Base-by-base conservation (phyloP, 2,888 invertebrate species). In the Stenodera caucasica region DNA sequence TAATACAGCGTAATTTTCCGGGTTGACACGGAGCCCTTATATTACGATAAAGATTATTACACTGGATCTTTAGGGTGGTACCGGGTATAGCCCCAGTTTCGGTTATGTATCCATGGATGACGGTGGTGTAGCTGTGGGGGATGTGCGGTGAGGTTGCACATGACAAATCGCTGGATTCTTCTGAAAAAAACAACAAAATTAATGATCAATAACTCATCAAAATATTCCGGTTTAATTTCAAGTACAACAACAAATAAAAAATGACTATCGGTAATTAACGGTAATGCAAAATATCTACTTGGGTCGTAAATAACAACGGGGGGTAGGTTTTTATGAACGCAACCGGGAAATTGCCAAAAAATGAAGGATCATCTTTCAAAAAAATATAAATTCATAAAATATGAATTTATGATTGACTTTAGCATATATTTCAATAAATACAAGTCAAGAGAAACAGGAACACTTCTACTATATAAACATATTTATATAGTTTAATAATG, bases 51-150 rank as follows among this genome's bases (percentile, higher is more conserved):
- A 76, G 77, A 2, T 72, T 66, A 29, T 71, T 61, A 61, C 81
- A 80, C 8, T 70, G 70, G 15, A 80, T 71, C 67, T 79, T 78
- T 33, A 81, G 71, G 32, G 75, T 75, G 0, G 79, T 76, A n/a
- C 77, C 78, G 5, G 64, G 67, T 26, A 70, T 61, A 40, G 74
- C 67, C 29, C 50, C 26, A 23, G 62, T 52, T 37, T 62, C 64
- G 0, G 60, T 60, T 53, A 60, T 60, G 15, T 49, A 55, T 0
- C 72, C 72, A 15, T 70, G 63, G 23, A 72, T 33, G 2, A 71
- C 61, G 11, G 57, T 63, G 11, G 54, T 58, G 45, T 58, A 50
- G 51, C 65, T 70, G 33, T 66, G 65, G 2, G 65, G 60, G 5
- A 69, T 60, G 12, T 57, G 57, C 8, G 68, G 69, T 15, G 61